phyloP scores from a whole-genome alignment of 2,888 invertebrate genomes.

The Diogma glabrata region DNA sequence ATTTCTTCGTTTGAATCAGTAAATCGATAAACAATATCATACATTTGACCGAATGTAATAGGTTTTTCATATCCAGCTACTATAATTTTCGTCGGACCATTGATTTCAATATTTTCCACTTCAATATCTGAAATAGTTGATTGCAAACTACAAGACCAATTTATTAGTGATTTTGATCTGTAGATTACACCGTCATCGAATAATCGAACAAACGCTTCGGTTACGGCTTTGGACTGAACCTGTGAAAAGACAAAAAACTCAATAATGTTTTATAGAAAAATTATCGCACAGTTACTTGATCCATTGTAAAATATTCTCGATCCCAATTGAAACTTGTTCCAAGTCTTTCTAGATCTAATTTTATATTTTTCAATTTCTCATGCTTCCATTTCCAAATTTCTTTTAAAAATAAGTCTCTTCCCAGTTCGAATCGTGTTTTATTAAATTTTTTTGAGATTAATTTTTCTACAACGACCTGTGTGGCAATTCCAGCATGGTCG shows the following conservation, averaged over 20 bases:
- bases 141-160: slow-evolving; percentile 82
- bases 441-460: slow-evolving; percentile 54
- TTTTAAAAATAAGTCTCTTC: slow-evolving; percentile 61
- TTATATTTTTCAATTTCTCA: slow-evolving; percentile 56
- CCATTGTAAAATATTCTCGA: slow-evolving; percentile 80
- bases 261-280: too few species aligned
- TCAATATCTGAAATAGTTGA: slow-evolving; percentile 95
- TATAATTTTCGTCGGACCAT: slow-evolving; percentile 49
- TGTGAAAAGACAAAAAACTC: too few species aligned
- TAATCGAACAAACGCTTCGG: slow-evolving; percentile 70
- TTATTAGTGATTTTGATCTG: slow-evolving; percentile 67
- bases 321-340: slow-evolving; percentile 86
- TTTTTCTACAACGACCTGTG: slow-evolving; percentile 88
- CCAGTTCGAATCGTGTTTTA: slow-evolving; percentile 56
- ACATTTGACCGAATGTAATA: slow-evolving; percentile 70
- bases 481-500: slow-evolving; percentile 98
- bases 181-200: slow-evolving; percentile 68
- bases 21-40: slow-evolving; percentile 60
- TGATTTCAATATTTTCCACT: slow-evolving; percentile 55
- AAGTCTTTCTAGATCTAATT: slow-evolving; percentile 59
- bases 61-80: slow-evolving; percentile 65
- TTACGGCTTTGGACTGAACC: slow-evolving; percentile 67
- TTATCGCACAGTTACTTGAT: too few species aligned
- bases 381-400: slow-evolving; percentile 80
- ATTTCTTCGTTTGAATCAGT: slow-evolving; percentile 50